Base-by-base conservation (phyloP, 2,888 invertebrate genomes). In the Pseudanteris insignis region DNA sequence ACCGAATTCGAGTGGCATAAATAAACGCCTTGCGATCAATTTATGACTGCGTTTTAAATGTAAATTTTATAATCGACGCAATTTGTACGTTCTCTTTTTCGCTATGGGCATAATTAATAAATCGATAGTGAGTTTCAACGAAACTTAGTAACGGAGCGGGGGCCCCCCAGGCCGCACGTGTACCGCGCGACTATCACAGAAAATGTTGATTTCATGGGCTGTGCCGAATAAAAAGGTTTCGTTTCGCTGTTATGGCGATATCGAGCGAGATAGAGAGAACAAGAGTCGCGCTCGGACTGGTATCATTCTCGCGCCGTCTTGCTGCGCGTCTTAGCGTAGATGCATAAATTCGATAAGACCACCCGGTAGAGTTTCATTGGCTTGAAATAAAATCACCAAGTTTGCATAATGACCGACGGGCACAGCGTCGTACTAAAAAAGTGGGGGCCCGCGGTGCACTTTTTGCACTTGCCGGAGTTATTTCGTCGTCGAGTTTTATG, bases 341-440 rank as follows among this genome's bases (percentile, higher is more conserved):
- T 69, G 68, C 67, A 68, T 68, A 70, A 68, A 71, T 70, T 66
- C 70, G 68, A 70, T 67, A 66, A 72, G 67, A 64, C 67, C 68
- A 66, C 65, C 66, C 65, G 66, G 67, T 65, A 60, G 55, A 60
- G 54, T 54, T 55, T 53, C 57, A 54, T 41, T 51, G 29, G 34
- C 47, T 28, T 25, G 40, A 38, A 38, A 50, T 44, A 50, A 58
- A 58, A 58, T 50, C 37, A 58, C 43, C 21, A 33, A 43, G 43
- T 44, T 58, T 50, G 50, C 48, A 57, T 57, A 57, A 57, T 48
- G 40, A 47, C 55, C 33, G 55, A 47, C 8, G 24, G 30, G 29
- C 43, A 30, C 37, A 24, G 14, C 11, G 25, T 2, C n/a, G n/a
- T n/a, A 18, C 30, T n/a, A 4, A 26, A 32, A 54, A 53, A 14